Conservation (phyloP, 2,797 vertebrate species). For the Heliangelus exortis region DNA sequence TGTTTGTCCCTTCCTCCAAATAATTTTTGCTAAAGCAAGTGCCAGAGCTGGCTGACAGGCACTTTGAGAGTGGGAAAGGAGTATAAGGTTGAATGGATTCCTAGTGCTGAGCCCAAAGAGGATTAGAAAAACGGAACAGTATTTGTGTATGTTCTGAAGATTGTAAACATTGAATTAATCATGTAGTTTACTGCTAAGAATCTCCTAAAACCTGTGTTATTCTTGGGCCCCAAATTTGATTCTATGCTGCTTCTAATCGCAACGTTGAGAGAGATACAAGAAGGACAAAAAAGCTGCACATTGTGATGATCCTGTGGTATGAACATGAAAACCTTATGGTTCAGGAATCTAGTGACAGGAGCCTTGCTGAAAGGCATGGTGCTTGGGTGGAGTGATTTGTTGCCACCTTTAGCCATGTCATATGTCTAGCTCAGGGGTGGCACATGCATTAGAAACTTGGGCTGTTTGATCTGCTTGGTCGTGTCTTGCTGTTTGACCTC, state of each 20-base stretch:
- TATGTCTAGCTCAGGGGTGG: accelerated
- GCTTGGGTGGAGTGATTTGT: background rate
- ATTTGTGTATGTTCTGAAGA: background rate
- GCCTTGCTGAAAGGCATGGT: accelerated
- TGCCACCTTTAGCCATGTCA: too few species aligned
- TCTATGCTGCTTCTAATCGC: background rate
- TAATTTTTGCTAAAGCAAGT: background rate
- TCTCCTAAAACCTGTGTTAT: background rate
- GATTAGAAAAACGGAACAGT: background rate
- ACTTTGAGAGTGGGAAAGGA: background rate
- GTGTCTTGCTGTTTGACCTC: background rate
- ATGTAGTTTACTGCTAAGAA: background rate
- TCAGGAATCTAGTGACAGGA: background rate
- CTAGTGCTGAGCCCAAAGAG: background rate
- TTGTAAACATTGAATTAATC: background rate
- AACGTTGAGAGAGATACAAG: background rate
- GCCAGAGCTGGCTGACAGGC: background rate
- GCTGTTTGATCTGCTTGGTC: background rate
- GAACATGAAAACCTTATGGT: background rate
- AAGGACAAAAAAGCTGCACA: accelerated
- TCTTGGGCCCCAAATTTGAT: background rate
- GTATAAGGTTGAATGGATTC: background rate
- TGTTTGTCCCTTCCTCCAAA: background rate
- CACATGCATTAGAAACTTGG: background rate
- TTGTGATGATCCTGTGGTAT: background rate